Base-by-base conservation (phyloP, 2,113 vertebrate species). In the Heptranchias perlo region DNA sequence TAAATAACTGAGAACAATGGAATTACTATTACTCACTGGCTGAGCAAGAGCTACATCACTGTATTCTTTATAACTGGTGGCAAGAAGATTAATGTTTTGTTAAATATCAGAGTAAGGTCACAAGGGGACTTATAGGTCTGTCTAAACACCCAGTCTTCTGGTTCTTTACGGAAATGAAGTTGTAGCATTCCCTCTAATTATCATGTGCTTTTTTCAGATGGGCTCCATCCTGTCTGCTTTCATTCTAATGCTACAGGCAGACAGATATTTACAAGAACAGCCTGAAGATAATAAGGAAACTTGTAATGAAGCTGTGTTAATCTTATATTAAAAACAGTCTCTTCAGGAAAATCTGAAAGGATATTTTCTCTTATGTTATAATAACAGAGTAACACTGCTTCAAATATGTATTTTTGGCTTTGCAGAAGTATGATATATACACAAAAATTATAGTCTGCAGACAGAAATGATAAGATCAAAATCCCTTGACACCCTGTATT, bases 41-140 rank as follows among this genome's bases (percentile, higher is more conserved):
- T 96, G 97, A 98, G 97, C 97, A 97, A 97, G 97, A 97, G 98
- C 98, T 98, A 98, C 98, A 98, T 99, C 98, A 99, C 98, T 98
- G 98, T 98, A 98, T 98, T 99, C 98, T 98, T 98, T 98, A 98
- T 98, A 99, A 98, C 98, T 98, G 98, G 98, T 99, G 98, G 99
- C 99, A 99, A 99, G 98, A 98, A 99, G 99, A 99, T 99, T 98
- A 99, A 99, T 99, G 99, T 99, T 99, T 99, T 99, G 98, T 98
- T 99, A 99, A 99, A 99, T 98, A 99, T 99, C 99, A 99, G 98
- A 98, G 98, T 98, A 98, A 98, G 98, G 99, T 98, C 98, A 98
- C 98, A 98, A 98, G 98, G 98, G 98, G 98, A 98, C 97, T 98
- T 98, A 98, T 97, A 97, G 97, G 98, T 97, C 98, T 98, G 98